Evolutionary conservation across 2,888 invertebrate species (phyloP).

Genomic region (Schizaphis graminum): DNA sequence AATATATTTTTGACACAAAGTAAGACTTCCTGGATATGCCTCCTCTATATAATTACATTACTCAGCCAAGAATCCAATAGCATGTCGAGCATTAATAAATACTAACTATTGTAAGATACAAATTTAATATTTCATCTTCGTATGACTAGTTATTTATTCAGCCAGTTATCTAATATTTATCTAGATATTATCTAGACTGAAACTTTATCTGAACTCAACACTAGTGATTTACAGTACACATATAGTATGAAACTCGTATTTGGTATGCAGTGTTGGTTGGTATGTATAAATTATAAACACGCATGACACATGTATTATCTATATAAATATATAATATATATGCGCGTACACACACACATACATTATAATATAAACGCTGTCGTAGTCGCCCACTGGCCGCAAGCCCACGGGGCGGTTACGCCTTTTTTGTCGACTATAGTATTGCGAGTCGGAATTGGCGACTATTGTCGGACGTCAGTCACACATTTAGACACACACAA

Average conservation of each 20-base stretch:
- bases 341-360: background rate
- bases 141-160: too few relatives aligned
- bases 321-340: background rate
- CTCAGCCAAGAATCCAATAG: too few relatives aligned
- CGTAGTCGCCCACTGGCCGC: background rate
- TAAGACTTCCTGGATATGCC: too few relatives aligned
- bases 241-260: background rate
- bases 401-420: background rate
- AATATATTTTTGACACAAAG: too few relatives aligned
- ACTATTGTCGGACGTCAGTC: conserved; percentile 15
- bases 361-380: background rate
- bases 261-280: background rate
- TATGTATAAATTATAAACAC: background rate
- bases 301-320: background rate
- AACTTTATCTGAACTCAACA: too few relatives aligned
- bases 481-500: background rate
- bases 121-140: too few relatives aligned
- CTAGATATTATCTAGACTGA: too few relatives aligned
- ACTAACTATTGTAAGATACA: too few relatives aligned
- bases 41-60: too few relatives aligned
- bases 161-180: too few relatives aligned
- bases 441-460: background rate
- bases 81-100: too few relatives aligned
- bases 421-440: background rate
- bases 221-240: background rate